Evolutionary conservation across 2,888 invertebrate genomes (phyloP).

Genomic region (Tetragonula carbonaria): DNA sequence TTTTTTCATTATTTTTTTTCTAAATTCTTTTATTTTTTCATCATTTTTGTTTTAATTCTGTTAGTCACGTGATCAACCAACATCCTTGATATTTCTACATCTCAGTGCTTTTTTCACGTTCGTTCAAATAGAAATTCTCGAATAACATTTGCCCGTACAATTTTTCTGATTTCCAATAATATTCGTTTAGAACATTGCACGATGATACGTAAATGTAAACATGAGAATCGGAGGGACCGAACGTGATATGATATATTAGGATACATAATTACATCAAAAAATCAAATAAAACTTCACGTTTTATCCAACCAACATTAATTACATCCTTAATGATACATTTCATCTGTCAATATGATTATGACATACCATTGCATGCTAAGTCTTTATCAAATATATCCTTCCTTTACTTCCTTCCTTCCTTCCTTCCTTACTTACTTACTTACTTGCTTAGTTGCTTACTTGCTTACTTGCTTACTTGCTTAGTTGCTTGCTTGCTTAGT

Average conservation of each 20-base stretch:
- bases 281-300: not conserved
- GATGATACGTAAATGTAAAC: not conserved
- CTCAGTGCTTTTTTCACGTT: too few relatives aligned
- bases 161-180: not conserved
- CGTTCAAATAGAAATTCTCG: not conserved
- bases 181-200: not conserved
- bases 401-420: too few relatives aligned
- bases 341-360: not conserved
- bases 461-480: too few relatives aligned
- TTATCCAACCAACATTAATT: not conserved
- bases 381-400: not conserved
- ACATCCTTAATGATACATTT: not conserved
- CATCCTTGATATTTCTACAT: too few relatives aligned
- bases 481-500: too few relatives aligned
- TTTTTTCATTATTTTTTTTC: not conserved
- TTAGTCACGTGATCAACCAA: not conserved
- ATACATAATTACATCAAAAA: not conserved
- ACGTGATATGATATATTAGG: not conserved
- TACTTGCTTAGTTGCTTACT: too few relatives aligned
- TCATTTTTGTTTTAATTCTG: not conserved
- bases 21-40: not conserved
- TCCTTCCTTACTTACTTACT: too few relatives aligned
- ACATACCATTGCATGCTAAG: not conserved
- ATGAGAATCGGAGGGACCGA: not conserved
- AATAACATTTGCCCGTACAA: not conserved